phyloP scores from a whole-genome alignment of 2,888 invertebrate species.

The Drosophila affinis region DNA sequence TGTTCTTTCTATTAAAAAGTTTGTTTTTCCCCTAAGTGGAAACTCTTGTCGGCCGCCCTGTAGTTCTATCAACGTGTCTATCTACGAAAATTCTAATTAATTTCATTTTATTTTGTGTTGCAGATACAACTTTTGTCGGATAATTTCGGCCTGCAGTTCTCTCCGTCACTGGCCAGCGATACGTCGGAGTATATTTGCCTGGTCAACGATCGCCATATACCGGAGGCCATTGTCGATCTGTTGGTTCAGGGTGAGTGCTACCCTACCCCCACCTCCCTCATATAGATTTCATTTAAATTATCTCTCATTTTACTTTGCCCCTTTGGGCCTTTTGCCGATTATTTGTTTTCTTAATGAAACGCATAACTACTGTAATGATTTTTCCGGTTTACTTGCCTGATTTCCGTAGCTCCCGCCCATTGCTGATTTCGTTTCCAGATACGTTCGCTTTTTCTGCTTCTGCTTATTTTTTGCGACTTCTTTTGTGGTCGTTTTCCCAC shows the following conservation, averaged over 20 bases:
- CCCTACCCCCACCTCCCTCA: too few relatives aligned
- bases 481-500: conserved; percentile 32
- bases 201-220: conserved; percentile 88
- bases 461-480: not conserved
- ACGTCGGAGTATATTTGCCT: conserved; percentile 88
- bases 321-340: not conserved
- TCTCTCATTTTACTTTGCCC: not conserved
- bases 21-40: conserved; percentile 71
- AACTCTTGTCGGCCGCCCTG: conserved; percentile 68
- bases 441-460: conserved; percentile 24
- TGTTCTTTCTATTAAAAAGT: conserved; percentile 70
- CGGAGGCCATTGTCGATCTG: conserved; percentile 87
- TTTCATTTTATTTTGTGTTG: conserved; percentile 47
- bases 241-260: conserved; percentile 87
- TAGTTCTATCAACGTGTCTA: conserved; percentile 53
- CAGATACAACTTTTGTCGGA: conserved; percentile 86
- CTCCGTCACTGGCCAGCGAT: conserved; percentile 87
- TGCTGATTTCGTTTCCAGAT: conserved; percentile 39
- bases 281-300: conserved; percentile 1
- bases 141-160: conserved; percentile 87
- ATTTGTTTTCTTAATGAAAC: conserved; percentile 51
- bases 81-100: conserved; percentile 32
- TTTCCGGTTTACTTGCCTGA: conserved; percentile 63
- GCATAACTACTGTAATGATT: conserved; percentile 69
- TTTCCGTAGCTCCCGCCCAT: conserved; percentile 17